Evolutionary conservation across 1,140 invertebrate genomes (phyloP).

Genomic region (Brachionus angularis): DNA sequence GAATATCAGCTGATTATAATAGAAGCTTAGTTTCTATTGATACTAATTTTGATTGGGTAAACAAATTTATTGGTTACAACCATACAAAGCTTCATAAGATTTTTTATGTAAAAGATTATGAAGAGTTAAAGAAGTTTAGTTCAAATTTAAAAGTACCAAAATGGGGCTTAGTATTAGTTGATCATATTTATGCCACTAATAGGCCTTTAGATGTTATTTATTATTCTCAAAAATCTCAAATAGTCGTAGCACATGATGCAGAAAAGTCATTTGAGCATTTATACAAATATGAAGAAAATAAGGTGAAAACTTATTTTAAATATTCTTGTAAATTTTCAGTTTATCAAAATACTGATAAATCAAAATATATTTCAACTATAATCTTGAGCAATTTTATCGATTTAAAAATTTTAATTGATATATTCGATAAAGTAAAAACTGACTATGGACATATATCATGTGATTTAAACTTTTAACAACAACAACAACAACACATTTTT

Average conservation of each 20-base stretch:
- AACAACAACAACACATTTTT: no score
- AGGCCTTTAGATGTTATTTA: neutral
- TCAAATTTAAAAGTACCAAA: neutral
- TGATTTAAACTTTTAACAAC: conserved; percentile 7
- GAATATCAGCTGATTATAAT: neutral
- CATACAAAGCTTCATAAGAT: neutral
- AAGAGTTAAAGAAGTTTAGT: neutral
- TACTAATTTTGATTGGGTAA: conserved; percentile 6
- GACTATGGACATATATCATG: conserved; percentile 13
- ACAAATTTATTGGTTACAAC: conserved; percentile 30
- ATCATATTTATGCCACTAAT: conserved; percentile 1
- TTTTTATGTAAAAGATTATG: neutral
- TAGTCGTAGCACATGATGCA: conserved; percentile 19
- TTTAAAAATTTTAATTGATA: neutral
- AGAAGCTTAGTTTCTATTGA: conserved; percentile 22
- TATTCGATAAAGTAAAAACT: conserved; percentile 1
- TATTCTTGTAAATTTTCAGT: conserved; percentile 27
- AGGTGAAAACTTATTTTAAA: neutral
- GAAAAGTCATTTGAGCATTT: conserved; percentile 8
- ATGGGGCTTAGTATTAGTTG: conserved; percentile 28
- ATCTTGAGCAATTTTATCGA: conserved; percentile 5
- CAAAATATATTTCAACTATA: neutral
- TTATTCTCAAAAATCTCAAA: conserved; percentile 5
- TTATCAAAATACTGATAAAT: neutral
- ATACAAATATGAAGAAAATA: conserved; percentile 40